Percentiles rank a stretch among this genome's conserved stretches.
Conservation (phyloP, 2,888 invertebrate genomes). For the Proisotoma minuta region DNA sequence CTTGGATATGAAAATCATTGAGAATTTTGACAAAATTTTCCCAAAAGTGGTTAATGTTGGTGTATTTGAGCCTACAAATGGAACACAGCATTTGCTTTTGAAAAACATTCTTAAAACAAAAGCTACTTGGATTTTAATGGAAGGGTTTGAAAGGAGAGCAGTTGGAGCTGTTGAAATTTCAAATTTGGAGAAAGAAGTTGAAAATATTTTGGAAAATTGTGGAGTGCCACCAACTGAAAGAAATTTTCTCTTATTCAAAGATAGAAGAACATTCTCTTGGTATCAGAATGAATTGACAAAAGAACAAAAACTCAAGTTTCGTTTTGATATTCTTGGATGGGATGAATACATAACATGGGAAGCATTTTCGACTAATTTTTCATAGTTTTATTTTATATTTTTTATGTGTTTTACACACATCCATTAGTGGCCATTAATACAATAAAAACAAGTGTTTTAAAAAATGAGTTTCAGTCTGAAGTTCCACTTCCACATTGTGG, state of each 20-base stretch:
- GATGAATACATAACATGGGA: slow-evolving; percentile 19
- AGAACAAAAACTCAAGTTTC: background rate
- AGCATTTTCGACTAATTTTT: slow-evolving; percentile 5
- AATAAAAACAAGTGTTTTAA: too few relatives aligned
- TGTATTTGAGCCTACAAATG: slow-evolving; percentile 10
- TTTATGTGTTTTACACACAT: too few relatives aligned
- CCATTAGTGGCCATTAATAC: too few relatives aligned
- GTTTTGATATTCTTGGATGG: slow-evolving; percentile 18
- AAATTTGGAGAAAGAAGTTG: slow-evolving; percentile 11
- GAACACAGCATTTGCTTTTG: slow-evolving; percentile 14
- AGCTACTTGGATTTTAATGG: slow-evolving; percentile 10
- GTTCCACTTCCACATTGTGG: too few relatives aligned
- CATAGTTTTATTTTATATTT: too few relatives aligned
- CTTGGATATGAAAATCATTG: background rate
- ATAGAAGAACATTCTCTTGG: background rate
- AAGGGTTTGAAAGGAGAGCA: slow-evolving; percentile 2
- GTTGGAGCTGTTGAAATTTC: background rate
- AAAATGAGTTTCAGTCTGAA: too few relatives aligned
- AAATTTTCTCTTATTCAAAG: slow-evolving; percentile 6
- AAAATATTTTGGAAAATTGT: slow-evolving; percentile 9
- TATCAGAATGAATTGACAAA: background rate
- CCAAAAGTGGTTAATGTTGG: slow-evolving; percentile 5
- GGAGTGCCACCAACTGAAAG: background rate
- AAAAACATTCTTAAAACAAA: slow-evolving; percentile 7
- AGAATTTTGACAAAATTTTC: slow-evolving; percentile 16